Base-by-base conservation (phyloP, 2,888 invertebrate genomes). In the Apotomis capreana region DNA sequence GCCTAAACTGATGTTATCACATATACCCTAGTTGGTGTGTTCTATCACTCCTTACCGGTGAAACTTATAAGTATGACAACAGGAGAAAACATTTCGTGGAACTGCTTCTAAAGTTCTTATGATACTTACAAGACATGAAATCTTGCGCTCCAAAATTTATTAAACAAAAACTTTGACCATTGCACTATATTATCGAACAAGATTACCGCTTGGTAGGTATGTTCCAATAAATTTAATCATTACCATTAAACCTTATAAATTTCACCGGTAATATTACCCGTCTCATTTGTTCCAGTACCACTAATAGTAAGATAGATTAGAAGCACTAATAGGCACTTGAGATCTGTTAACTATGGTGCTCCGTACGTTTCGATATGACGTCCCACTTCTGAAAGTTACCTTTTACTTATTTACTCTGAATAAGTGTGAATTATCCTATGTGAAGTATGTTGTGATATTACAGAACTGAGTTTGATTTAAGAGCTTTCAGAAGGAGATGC, bases 21-120 rank as follows among this genome's bases (percentile, higher is more conserved):
- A 81, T 79, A 80, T 70, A 81, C 78, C 78, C 83, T 84, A 86
- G 78, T 87, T 87, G 87, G 87, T 86, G 87, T 86, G 83, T 79
- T 80, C 76, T 77, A 83, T 76, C 80, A 84, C 77, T 74, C 76
- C 79, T 78, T 78, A 79, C 78, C 78, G 77, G 75, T 76, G 68
- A 76, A 74, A 76, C 70, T 70, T 72, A 49, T 44, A 49, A 36
- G 26, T 26, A 26, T 26, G 2, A 26, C 26, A 26, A 26, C 26
- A 26, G 26, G 26, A 26, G 26, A 26, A 26, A 26, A 26, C 26
- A 26, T 2, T 26, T 26, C 26, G 26, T 26, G 26, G 26, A 26
- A 26, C 26, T 26, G 26, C 26, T 26, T 26, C 26, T 26, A 26
- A 26, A 26, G 26, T 26, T 26, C 26, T 26, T 26, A 26, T 26